A percentile compares a stretch with the other conserved stretches of the same genome.
Conservation (phyloP, 1,140 invertebrate genomes). For the Anoplophora glabripennis region DNA sequence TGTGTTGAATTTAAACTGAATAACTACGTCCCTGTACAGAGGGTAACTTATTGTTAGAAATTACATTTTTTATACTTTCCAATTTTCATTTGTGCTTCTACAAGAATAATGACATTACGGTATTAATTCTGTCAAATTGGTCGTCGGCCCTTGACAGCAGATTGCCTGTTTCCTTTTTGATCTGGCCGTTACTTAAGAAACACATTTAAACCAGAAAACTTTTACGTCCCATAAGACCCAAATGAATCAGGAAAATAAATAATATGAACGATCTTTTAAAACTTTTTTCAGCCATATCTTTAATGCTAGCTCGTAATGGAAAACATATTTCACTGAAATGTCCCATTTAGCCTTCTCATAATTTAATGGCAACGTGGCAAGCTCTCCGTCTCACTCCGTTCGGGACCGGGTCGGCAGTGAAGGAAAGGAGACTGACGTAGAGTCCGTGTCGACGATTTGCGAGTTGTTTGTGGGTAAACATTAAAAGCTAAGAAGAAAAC, state of each 20-base stretch:
- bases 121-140: too few relatives aligned
- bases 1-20: too few relatives aligned
- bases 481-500: conserved; percentile 24
- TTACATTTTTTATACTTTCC: too few relatives aligned
- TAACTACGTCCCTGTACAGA: too few relatives aligned
- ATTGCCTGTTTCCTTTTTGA: too few relatives aligned
- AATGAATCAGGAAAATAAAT: conserved; percentile 42
- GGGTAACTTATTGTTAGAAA: too few relatives aligned
- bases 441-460: conserved; percentile 14
- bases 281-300: conserved; percentile 44
- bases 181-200: not conserved
- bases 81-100: too few relatives aligned
- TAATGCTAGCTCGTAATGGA: conserved; percentile 44
- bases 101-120: too few relatives aligned
- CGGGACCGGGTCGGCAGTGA: not conserved
- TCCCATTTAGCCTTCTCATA: conserved; percentile 36
- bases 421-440: conserved; percentile 4
- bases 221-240: conserved; percentile 34
- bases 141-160: too few relatives aligned
- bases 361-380: conserved; percentile 31
- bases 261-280: conserved; percentile 38
- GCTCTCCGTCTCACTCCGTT: conserved; percentile 3
- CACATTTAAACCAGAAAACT: conserved; percentile 36
- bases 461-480: conserved; percentile 19
- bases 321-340: conserved; percentile 43